These are phyloP conservation scores for Laticauda colubrina DNA, from an alignment of 2,113 vertebrate species.

Conservation along the genomic window DNA sequence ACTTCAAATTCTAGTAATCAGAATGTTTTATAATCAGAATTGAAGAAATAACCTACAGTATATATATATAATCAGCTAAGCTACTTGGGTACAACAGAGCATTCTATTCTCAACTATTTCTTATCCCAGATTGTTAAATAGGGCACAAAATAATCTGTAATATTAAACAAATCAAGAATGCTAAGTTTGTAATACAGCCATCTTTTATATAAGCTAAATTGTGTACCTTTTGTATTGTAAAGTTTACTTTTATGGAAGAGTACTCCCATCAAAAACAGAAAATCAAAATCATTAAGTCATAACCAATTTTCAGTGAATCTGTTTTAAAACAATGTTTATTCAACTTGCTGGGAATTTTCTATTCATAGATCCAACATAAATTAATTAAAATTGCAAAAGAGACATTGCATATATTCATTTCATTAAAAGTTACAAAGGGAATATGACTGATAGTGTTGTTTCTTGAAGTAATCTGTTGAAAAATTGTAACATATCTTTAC, in stretches of 20 bases:
- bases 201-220: constrained; percentile 4
- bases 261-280: constrained; percentile 42
- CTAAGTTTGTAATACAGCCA: background rate
- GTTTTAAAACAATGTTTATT: constrained; percentile 43
- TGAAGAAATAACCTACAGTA: constrained; percentile 47
- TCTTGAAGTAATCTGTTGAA: background rate
- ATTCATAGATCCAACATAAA: background rate
- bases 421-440: background rate
- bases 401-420: background rate
- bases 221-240: constrained; percentile 50
- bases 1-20: constrained; percentile 39
- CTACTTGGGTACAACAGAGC: constrained; percentile 24
- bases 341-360: background rate
- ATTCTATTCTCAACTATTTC: constrained; percentile 45
- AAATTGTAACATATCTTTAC: background rate
- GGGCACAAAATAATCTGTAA: constrained; percentile 42
- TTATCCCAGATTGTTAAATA: constrained; percentile 35
- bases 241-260: constrained; percentile 41
- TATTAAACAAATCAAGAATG: constrained; percentile 40
- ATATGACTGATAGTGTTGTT: constrained; percentile 20
- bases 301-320: constrained; percentile 51
- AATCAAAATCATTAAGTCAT: constrained; percentile 33
- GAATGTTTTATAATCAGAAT: constrained; percentile 49
- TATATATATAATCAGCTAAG: constrained; percentile 39
- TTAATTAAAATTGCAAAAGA: background rate